These are phyloP conservation scores for Sorex araneus DNA, from an alignment of 2,113 vertebrate genomes.

Conservation along the genomic window DNA sequence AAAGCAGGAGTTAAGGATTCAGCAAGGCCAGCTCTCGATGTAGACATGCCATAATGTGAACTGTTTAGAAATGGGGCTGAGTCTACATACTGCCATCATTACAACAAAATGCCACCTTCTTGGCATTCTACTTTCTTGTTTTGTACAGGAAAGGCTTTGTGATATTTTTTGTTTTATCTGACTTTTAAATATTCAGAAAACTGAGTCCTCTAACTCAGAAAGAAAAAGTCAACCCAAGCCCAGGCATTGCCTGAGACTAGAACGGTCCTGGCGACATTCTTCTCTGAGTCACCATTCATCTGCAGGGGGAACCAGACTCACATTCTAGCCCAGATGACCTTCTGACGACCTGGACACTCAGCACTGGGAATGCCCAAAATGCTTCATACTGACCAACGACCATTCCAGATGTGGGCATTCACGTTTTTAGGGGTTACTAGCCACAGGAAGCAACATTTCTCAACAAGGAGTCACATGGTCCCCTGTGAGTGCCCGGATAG, in stretches of 20 bases:
- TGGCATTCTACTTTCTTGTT: neutral
- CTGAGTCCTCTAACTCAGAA: slow-evolving; percentile 2
- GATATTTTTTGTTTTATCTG: neutral
- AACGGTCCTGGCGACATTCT: too few relatives aligned
- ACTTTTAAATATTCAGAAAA: neutral
- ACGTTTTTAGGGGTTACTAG: too few relatives aligned
- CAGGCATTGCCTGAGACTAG: rapidly evolving
- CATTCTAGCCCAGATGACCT: neutral
- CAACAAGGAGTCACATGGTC: too few relatives aligned
- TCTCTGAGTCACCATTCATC: too few relatives aligned
- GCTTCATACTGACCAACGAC: neutral
- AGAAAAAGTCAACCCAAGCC: neutral
- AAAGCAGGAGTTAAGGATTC: neutral
- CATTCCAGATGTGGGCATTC: neutral
- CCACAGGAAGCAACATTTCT: too few relatives aligned
- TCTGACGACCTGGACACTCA: neutral
- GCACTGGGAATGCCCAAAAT: neutral
- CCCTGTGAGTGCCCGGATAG: too few relatives aligned
- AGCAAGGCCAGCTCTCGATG: neutral
- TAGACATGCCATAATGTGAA: neutral
- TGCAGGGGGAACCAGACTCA: neutral
- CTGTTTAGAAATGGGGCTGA: neutral
- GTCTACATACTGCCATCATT: neutral
- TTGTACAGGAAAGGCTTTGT: neutral
- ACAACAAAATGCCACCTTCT: neutral